Percentiles rank a stretch among this genome's conserved stretches.
These are phyloP conservation scores for Ptiloglossa arizonensis DNA, from an alignment of 1,140 invertebrate genomes.

Conservation along the genomic window DNA sequence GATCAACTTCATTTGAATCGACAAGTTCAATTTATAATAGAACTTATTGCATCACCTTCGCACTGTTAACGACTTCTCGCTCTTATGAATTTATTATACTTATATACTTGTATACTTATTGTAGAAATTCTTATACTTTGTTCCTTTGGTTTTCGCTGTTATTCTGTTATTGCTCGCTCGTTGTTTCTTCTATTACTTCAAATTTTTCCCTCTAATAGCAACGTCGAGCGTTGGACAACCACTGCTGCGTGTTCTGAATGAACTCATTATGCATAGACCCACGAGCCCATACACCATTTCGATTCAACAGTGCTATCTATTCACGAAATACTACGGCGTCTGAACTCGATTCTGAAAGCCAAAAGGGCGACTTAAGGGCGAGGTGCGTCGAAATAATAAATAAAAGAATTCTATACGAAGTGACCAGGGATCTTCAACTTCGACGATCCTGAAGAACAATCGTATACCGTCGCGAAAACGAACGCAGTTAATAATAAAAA, in stretches of 20 bases:
- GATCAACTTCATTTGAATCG: too few relatives aligned
- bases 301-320: slow-evolving; percentile 72
- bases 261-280: slow-evolving; percentile 70
- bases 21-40: too few relatives aligned
- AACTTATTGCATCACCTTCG: too few relatives aligned
- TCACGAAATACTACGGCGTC: slow-evolving; percentile 62
- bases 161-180: too few relatives aligned
- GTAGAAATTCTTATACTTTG: too few relatives aligned
- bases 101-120: too few relatives aligned
- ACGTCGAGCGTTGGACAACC: slow-evolving; percentile 46
- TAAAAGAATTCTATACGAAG: not conserved
- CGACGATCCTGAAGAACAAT: not conserved
- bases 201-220: not conserved
- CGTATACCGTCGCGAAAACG: not conserved
- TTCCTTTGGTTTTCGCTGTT: not conserved
- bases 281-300: slow-evolving; percentile 66
- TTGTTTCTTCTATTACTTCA: too few relatives aligned
- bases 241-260: slow-evolving; percentile 67
- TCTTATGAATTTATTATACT: too few relatives aligned
- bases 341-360: slow-evolving; percentile 29
- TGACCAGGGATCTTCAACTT: not conserved
- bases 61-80: too few relatives aligned
- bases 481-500: too few relatives aligned
- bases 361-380: slow-evolving; percentile 50
- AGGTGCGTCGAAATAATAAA: slow-evolving; percentile 45